phyloP scores from a whole-genome alignment of 2,888 invertebrate genomes.

The Ecdyonurus torrentis region DNA sequence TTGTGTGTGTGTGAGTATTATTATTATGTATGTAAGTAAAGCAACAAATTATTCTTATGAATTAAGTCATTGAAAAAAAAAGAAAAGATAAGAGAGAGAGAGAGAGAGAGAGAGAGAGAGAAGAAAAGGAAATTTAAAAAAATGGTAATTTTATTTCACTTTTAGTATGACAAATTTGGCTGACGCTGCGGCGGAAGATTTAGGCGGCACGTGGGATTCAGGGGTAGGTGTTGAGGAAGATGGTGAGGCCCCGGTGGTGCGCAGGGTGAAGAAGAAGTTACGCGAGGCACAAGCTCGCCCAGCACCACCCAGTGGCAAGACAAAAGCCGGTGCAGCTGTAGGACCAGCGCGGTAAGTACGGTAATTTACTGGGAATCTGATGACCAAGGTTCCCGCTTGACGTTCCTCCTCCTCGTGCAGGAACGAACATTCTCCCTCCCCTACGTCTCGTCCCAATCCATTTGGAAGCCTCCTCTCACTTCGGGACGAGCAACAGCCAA shows the following conservation, averaged over 20 bases:
- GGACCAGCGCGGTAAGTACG: neutral
- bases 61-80: too few species aligned
- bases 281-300: neutral
- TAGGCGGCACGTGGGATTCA: slow-evolving; percentile 19
- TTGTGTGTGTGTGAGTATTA: too few species aligned
- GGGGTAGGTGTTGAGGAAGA: slow-evolving; percentile 30
- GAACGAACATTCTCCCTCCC: neutral
- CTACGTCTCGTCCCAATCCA: neutral
- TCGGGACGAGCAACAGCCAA: neutral
- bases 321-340: neutral
- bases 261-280: neutral
- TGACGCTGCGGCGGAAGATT: too few species aligned
- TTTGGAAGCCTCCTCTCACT: neutral
- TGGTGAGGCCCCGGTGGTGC: neutral
- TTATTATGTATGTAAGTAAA: too few species aligned
- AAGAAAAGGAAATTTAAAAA: too few species aligned
- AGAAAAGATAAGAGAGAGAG: too few species aligned
- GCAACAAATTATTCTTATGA: too few species aligned
- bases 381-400: neutral
- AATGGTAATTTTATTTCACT: too few species aligned
- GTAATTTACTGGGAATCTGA: neutral
- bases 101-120: too few species aligned
- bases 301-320: neutral
- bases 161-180: too few species aligned
- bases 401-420: too few species aligned